These are phyloP conservation scores for Poecilia latipinna DNA, from an alignment of 2,113 vertebrate genomes.

Conservation along the genomic window DNA sequence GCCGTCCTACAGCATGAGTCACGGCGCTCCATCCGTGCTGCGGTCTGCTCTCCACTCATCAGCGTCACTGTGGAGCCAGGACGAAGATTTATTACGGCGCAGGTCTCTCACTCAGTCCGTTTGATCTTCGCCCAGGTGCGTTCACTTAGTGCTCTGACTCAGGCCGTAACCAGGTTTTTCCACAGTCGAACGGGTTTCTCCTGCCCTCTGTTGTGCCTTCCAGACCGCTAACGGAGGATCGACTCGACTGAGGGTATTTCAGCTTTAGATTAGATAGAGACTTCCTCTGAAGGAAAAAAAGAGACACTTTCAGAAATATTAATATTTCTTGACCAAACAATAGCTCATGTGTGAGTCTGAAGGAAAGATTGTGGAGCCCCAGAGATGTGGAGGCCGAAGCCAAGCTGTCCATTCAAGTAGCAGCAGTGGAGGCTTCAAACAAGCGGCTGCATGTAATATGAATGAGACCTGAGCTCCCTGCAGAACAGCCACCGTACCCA, in stretches of 20 bases:
- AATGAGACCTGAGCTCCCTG: slow-evolving; percentile 67
- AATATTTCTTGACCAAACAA: slow-evolving; percentile 21
- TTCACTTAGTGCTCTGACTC: slow-evolving; percentile 71
- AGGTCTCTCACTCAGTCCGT: slow-evolving; percentile 44
- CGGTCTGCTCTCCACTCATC: slow-evolving; percentile 57
- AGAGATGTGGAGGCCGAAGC: slow-evolving; percentile 47
- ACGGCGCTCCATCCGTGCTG: slow-evolving; percentile 49
- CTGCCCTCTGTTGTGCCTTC: background rate
- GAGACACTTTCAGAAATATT: background rate
- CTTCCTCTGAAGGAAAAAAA: background rate
- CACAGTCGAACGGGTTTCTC: slow-evolving; percentile 30
- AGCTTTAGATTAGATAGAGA: background rate
- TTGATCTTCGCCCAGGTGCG: slow-evolving; percentile 74
- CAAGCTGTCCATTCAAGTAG: slow-evolving; percentile 64
- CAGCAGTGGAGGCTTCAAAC: slow-evolving; percentile 70
- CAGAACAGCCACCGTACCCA: slow-evolving; percentile 49
- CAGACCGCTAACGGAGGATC: background rate
- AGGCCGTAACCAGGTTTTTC: slow-evolving; percentile 55
- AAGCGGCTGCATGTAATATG: slow-evolving; percentile 76
- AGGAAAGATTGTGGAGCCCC: slow-evolving; percentile 28
- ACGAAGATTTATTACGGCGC: slow-evolving; percentile 61
- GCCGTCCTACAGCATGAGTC: slow-evolving; percentile 64
- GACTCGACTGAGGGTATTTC: background rate
- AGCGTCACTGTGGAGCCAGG: slow-evolving; percentile 57
- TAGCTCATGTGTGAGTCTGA: slow-evolving; percentile 27